These are phyloP conservation scores for Aspidiotus destructor DNA, from an alignment of 2,888 invertebrate species.

Conservation along the genomic window DNA sequence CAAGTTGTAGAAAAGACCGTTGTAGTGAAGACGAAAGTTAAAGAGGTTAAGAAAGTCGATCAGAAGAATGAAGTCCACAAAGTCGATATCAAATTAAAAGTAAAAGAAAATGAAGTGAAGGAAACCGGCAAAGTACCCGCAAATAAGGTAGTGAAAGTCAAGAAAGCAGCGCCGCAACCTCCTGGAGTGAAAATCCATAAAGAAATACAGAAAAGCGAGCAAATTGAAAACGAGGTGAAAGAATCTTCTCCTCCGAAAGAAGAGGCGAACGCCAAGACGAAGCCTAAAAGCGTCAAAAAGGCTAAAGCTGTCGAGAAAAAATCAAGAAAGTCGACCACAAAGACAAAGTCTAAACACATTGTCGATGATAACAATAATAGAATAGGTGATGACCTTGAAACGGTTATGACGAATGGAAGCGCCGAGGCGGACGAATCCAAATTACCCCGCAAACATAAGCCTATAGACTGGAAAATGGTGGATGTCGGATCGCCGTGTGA, in stretches of 20 bases:
- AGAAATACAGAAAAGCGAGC: neutral
- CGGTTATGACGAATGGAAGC: slow-evolving; percentile 40
- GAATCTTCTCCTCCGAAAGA: neutral
- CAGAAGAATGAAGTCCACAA: too few relatives aligned
- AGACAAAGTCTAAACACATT: neutral
- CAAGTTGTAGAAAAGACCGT: too few relatives aligned
- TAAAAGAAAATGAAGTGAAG: slow-evolving; percentile 27
- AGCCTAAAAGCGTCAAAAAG: too few relatives aligned
- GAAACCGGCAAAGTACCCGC: slow-evolving; percentile 33
- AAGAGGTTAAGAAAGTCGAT: too few relatives aligned
- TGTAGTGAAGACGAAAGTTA: too few relatives aligned
- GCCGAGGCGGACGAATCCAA: slow-evolving; percentile 38
- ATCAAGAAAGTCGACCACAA: neutral
- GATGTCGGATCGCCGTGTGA: slow-evolving; percentile 23
- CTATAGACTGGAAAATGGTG: slow-evolving; percentile 30
- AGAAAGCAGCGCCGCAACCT: slow-evolving; percentile 32
- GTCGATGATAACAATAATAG: slow-evolving; percentile 21
- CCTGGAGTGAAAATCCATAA: too few relatives aligned
- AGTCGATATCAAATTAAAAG: too few relatives aligned
- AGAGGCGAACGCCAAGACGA: too few relatives aligned
- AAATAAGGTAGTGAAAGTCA: slow-evolving; percentile 37
- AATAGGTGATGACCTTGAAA: slow-evolving; percentile 36
- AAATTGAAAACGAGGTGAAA: slow-evolving; percentile 22
- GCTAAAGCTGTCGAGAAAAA: too few relatives aligned
- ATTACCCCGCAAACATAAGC: neutral